phyloP scores from a whole-genome alignment of 2,888 invertebrate species.

The Xestia xanthographa region DNA sequence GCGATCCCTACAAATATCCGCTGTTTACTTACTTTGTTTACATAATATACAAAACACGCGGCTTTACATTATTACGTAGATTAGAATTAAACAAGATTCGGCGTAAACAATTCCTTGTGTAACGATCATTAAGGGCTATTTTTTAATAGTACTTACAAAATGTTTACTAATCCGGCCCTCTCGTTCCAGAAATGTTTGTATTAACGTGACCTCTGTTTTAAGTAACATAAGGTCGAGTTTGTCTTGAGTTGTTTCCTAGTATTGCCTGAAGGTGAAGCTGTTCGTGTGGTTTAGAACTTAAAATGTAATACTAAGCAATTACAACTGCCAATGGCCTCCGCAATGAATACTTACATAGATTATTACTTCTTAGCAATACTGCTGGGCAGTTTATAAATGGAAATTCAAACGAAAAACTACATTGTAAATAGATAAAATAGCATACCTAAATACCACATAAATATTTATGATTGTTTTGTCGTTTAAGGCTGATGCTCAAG shows the following conservation, averaged over 20 bases:
- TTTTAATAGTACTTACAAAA: constrained; percentile 41
- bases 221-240: constrained; percentile 49
- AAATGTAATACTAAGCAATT: constrained; percentile 40
- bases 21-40: constrained; percentile 58
- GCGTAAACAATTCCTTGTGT: constrained; percentile 38
- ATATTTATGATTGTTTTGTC: neutral
- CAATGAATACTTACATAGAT: constrained; percentile 18
- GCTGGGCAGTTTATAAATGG: neutral
- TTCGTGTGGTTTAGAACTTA: constrained; percentile 38
- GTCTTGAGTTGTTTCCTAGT: constrained; percentile 54
- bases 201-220: constrained; percentile 46
- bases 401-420: neutral
- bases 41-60: constrained; percentile 31
- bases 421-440: neutral
- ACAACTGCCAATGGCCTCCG: constrained; percentile 32
- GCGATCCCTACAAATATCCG: constrained; percentile 52
- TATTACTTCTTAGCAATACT: constrained; percentile 10
- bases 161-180: constrained; percentile 42
- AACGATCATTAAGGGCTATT: constrained; percentile 34
- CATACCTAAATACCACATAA: neutral
- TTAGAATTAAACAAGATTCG: constrained; percentile 40
- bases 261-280: constrained; percentile 49
- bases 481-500: too few relatives aligned
- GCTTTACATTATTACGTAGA: constrained; percentile 36
- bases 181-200: constrained; percentile 42